Evolutionary conservation across 2,888 invertebrate genomes (phyloP).

Genomic region (Chaitophorus viminalis): DNA sequence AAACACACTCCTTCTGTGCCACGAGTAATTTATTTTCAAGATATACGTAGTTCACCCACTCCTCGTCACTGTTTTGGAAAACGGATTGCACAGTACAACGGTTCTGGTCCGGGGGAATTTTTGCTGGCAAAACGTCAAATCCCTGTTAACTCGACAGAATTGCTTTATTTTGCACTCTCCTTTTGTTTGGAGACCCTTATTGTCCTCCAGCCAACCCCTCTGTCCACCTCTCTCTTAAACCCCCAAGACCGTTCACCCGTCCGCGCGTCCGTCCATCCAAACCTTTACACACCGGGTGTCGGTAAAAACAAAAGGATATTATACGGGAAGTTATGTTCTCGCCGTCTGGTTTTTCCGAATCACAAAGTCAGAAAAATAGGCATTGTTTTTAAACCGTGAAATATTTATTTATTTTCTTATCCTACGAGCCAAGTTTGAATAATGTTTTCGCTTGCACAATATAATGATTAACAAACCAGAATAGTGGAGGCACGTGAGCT

Average conservation of each 20-base stretch:
- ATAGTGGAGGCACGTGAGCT: background rate
- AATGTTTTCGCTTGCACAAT: background rate
- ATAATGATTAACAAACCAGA: background rate
- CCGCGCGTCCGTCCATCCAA: background rate
- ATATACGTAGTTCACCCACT: conserved; percentile 43
- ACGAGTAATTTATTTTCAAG: conserved; percentile 47
- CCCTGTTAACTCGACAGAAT: conserved; percentile 49
- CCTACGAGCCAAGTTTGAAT: conserved; percentile 25
- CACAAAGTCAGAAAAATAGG: conserved; percentile 46
- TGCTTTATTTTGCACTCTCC: conserved; percentile 56
- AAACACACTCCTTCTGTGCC: conserved; percentile 30
- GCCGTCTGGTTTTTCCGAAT: conserved; percentile 49
- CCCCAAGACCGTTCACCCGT: background rate
- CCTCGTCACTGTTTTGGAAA: conserved; percentile 30
- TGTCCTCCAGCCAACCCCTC: background rate
- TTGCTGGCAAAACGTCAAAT: conserved; percentile 57
- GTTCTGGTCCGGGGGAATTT: conserved; percentile 39
- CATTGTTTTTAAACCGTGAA: conserved; percentile 42
- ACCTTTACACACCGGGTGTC: conserved; percentile 10
- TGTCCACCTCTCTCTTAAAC: background rate
- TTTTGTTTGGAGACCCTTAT: conserved; percentile 37
- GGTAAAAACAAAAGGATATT: conserved; percentile 43
- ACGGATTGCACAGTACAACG: conserved; percentile 53
- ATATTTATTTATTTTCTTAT: conserved; percentile 49
- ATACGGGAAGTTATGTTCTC: conserved; percentile 37